Conservation (phyloP, 23 tunicate species). For the Ciona savignyi region DNA sequence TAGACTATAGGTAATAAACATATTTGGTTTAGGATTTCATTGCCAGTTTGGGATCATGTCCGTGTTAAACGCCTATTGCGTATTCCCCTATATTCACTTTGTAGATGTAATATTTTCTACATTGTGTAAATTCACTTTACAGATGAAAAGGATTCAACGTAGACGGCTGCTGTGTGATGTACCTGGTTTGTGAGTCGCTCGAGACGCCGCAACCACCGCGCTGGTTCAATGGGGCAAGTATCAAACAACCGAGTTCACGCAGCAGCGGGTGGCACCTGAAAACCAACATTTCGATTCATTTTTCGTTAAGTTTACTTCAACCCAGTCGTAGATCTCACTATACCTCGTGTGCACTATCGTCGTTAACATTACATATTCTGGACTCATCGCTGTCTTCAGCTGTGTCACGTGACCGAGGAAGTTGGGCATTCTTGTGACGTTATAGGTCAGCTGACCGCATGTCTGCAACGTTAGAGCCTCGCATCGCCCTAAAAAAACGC, state of each 20-base stretch:
- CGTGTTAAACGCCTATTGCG: too few relatives aligned
- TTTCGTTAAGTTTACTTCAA: too few relatives aligned
- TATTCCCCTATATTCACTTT: too few relatives aligned
- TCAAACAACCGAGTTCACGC: conserved; percentile 44
- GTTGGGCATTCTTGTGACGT: conserved; percentile 55
- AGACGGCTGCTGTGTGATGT: too few relatives aligned
- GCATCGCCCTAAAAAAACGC: conserved; percentile 61
- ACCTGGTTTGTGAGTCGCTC: not conserved
- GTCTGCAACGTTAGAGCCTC: conserved; percentile 35
- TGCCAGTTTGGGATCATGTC: too few relatives aligned
- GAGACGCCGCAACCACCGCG: conserved; percentile 1
- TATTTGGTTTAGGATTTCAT: too few relatives aligned
- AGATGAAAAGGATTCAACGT: too few relatives aligned
- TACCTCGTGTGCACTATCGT: conserved; percentile 53
- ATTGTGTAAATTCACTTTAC: too few relatives aligned
- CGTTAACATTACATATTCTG: conserved; percentile 41
- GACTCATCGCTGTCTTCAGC: conserved; percentile 25
- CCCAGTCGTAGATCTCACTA: too few relatives aligned
- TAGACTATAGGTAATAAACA: too few relatives aligned
- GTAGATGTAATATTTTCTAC: too few relatives aligned
- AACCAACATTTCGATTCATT: too few relatives aligned
- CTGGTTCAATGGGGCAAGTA: conserved; percentile 44
- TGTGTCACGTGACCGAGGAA: conserved; percentile 60
- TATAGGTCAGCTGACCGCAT: conserved; percentile 27
- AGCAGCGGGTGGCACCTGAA: conserved; percentile 74